Base-by-base conservation (phyloP, 35 echinoderm and acorn worm species). In the Ptychodera flava region DNA sequence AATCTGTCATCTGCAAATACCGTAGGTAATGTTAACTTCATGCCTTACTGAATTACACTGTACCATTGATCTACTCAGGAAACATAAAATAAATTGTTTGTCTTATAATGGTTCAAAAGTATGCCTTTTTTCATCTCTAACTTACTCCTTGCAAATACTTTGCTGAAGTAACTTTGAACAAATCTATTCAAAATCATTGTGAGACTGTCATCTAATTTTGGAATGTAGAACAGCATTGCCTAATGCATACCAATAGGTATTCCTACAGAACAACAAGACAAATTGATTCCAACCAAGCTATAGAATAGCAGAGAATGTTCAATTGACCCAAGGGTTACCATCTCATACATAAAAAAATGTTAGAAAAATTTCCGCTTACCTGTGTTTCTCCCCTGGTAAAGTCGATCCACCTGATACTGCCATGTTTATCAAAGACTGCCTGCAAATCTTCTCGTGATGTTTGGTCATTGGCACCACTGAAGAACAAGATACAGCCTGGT, bases 401-500 rank as follows among this genome's bases (percentile, higher is more conserved):
- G 33, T 94, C 93, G 0, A 99, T 85, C 96, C 96, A 99, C 52
- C 88, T 90, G 81, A 99, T 85, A 0, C 81, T 90, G 0, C 96
- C 96, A 38, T 99, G 91, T 35, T 99, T 90, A 29, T 85, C 82
- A 77, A 99, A 94, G 2, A 99, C 77, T 80, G 94, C 96, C 36
- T 99, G 94, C 37, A 99, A 38, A 38, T 99, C 96, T 76, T 99
- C 96, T 35, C 96, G 82, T 14, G 92, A 94, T 16, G 88, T 94
- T 90, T 99, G 96, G 36, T 99, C 96, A 16, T 76, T 84, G 30
- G 85, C 90, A 33, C 96, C 92, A 79, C 37, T 94, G 88, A 99
- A 99, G 82, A 78, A 35, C 77, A 99, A 36, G 1, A 99, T 79
- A 35, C 93, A 91, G 27, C 96, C 96, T 36, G 92, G 85, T 32